Evolutionary conservation across 2,797 vertebrate genomes (phyloP).

Genomic region (Chaenodraco wilsoni): DNA sequence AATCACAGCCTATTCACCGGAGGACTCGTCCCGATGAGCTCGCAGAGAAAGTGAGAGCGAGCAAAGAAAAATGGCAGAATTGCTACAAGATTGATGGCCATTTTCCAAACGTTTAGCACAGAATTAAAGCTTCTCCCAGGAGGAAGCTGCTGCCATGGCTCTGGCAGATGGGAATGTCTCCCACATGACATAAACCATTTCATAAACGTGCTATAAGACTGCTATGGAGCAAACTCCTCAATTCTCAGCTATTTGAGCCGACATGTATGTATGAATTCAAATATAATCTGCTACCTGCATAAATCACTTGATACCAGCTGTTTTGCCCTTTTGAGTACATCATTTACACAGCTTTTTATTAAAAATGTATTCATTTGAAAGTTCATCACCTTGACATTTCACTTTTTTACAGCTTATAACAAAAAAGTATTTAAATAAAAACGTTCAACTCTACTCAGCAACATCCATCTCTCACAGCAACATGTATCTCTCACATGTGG

Average conservation of each 20-base stretch:
- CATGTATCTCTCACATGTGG: background rate
- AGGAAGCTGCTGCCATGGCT: conserved; percentile 1
- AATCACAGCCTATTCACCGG: conserved; percentile 25
- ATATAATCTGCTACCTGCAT: background rate
- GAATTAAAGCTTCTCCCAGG: conserved; percentile 27
- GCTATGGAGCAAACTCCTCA: background rate
- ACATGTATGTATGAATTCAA: background rate
- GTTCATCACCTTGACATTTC: background rate
- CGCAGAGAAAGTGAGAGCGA: background rate
- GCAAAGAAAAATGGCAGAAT: conserved; percentile 5
- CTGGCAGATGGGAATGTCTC: conserved; percentile 11
- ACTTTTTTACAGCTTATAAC: background rate
- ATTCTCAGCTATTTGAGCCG: conserved; percentile 13
- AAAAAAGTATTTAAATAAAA: background rate
- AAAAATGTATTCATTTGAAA: background rate
- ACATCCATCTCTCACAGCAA: too few relatives aligned
- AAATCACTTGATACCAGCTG: too few relatives aligned
- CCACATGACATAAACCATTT: conserved; percentile 23
- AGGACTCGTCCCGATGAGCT: conserved; percentile 5
- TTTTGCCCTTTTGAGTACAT: background rate
- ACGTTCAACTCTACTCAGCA: background rate
- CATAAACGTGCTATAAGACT: background rate
- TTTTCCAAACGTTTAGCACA: conserved; percentile 14
- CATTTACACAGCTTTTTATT: background rate
- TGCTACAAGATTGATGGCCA: conserved; percentile 3